Evolutionary conservation across 2,797 vertebrate genomes (phyloP), one percentile per base, ranked within the genome.

Genomic region (Hybognathus amarus): DNA sequence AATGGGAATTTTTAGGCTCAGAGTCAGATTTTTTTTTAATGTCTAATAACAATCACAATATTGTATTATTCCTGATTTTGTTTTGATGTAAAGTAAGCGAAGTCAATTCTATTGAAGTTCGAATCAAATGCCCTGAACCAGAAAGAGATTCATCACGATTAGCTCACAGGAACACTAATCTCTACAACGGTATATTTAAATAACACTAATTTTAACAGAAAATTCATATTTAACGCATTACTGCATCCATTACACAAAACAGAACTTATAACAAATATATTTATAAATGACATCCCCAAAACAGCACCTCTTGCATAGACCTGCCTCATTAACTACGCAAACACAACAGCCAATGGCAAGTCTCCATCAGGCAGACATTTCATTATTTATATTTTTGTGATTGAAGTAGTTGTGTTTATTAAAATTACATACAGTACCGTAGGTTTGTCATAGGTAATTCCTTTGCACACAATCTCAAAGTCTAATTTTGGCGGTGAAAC

Each of bases 111-210:
- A 1, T 10, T 4, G 52, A 3, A 56, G 0, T 56, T n/a, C 0
- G 0, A n/a, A 4, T 6, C 5, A 2, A 6, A 47, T 5, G 6
- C 5, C 2, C 15, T 0, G 0, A 5, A 47, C 4, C 1, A 0
- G 2, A 6, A 50, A 2, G 47, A 50, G 15, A 50, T 18, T 50
- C 15, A 50, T 6, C 47, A 50, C 15, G 0, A 18, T 50, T 56
- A n/a, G 0, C 4, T 15, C 45, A 47, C 13, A 47, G 45, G 13
- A 47, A 15, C 45, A 47, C 45, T 15, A 47, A 56, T n/a, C 20
- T 56, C 22, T n/a, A n/a, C 52, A n/a, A 56, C 0, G 20, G 1
- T 56, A n/a, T 22, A 3, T 56, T 54, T 10, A 54, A n/a, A n/a
- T n/a, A 54, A 9, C n/a, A 59, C 56, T 13, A 59, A n/a, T 59